Evolutionary conservation across 2,113 vertebrate genomes (phyloP).

Genomic region (Platysternon megacephalum): DNA sequence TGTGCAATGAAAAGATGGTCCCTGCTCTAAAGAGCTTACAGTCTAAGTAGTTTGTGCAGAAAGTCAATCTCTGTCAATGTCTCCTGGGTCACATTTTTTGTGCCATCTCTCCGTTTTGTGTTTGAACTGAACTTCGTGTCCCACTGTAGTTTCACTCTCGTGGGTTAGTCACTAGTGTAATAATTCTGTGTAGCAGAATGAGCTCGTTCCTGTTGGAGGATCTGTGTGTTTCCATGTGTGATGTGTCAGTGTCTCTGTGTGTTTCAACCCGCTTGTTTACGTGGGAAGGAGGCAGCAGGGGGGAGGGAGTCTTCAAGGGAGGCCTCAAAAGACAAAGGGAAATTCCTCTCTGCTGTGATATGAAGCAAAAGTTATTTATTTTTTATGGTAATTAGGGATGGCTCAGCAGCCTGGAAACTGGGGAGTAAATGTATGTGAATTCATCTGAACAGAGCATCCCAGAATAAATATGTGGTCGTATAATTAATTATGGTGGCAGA

Average conservation of each 20-base stretch:
- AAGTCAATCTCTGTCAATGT: neutral
- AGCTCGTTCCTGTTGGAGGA: constrained; percentile 2
- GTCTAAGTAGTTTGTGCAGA: neutral
- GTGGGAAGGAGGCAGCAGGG: constrained; percentile 26
- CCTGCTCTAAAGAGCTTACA: neutral
- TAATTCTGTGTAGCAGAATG: neutral
- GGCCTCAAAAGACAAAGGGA: constrained; percentile 27
- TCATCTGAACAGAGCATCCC: neutral
- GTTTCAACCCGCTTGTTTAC: constrained; percentile 54
- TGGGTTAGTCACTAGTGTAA: neutral
- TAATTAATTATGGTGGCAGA: neutral
- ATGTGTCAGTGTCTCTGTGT: constrained; percentile 13
- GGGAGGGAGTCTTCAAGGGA: constrained; percentile 43
- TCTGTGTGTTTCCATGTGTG: constrained; percentile 17
- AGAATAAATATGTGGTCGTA: neutral
- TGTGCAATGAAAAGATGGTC: neutral
- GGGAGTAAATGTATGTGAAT: constrained; percentile 33
- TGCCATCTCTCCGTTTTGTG: neutral
- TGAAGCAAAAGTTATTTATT: constrained; percentile 56
- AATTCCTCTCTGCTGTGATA: constrained; percentile 52
- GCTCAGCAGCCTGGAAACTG: constrained; percentile 53
- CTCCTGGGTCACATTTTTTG: neutral
- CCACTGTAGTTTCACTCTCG: neutral
- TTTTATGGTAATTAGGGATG: constrained; percentile 63
- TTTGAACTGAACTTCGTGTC: neutral